Base-by-base conservation (phyloP, 2,113 vertebrate species). In the Antennarius striatus region DNA sequence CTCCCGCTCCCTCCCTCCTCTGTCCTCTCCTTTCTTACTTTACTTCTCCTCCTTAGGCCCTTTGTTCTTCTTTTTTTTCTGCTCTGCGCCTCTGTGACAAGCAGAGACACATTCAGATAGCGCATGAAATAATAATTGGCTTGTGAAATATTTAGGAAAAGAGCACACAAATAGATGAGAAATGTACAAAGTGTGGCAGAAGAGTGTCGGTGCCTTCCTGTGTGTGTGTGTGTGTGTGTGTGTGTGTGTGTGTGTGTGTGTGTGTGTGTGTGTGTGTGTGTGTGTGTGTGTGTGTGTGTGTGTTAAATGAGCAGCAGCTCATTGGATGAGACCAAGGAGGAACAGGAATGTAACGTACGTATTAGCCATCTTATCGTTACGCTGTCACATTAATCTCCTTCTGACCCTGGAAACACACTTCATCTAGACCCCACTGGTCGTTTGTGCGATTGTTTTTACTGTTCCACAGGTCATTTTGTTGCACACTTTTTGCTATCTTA, bases 131-230 rank as follows among this genome's bases (percentile, higher is more conserved):
- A 91, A 91, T 92, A 83, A 92, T 89, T 74, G 60, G 56, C 74
- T 86, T 73, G 85, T 92, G 85, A 92, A 92, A 91, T 90, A 91
- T 92, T 92, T 85, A 92, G 80, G 79, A 71, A 86, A 90, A 90
- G 84, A 73, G 73, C 82, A 58, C 82, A 82, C 58, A 68, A 83
- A 88, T 68, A 83, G 86, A 88, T 77, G 79, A 85, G 78, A 77
- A 76, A 74, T 56, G 2, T 22, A 60, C 74, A 61, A 70, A 84
- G 73, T 79, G 80, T 79, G 73, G 81, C 80, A 73, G 74, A 78
- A 77, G 74, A 63, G 82, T 86, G 84, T 73, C 75, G 68, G 75
- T 70, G 80, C 53, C 61, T 58, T 28, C 68, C 63, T 73, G 86
- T 75, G 69, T 55, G 4, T 62, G 53, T 61, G 2, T 67, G 14